Conservation (phyloP, 2,888 invertebrate genomes). For the Gandaritis pyraliata region DNA sequence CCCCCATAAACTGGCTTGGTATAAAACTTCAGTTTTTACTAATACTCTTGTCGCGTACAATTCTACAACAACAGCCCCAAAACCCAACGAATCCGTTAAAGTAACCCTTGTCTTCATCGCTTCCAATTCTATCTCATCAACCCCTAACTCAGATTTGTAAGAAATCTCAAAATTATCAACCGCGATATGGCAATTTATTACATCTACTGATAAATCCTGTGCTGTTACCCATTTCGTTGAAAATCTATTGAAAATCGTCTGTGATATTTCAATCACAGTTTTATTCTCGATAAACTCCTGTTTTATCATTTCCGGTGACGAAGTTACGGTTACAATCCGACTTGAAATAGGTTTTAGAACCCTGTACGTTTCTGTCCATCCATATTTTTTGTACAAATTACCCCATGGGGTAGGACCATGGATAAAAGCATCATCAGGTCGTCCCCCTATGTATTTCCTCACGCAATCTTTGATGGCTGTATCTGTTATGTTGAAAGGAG, state of each 20-base stretch:
- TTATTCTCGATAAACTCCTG: conserved; percentile 15
- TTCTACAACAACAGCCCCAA: conserved; percentile 19
- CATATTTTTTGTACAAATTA: conserved; percentile 43
- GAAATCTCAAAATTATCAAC: conserved; percentile 19
- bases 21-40: conserved; percentile 36
- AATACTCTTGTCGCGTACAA: conserved; percentile 26
- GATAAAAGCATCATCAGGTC: conserved; percentile 29
- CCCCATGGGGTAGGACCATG: conserved; percentile 48
- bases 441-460: conserved; percentile 23
- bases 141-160: conserved; percentile 14
- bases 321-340: conserved; percentile 3
- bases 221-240: conserved; percentile 19
- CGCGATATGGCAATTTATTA: conserved; percentile 12
- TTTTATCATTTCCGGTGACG: conserved; percentile 24
- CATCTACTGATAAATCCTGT: conserved; percentile 8
- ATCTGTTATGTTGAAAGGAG: conserved; percentile 22
- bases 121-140: conserved; percentile 17
- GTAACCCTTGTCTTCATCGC: conserved; percentile 1
- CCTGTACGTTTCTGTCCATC: conserved; percentile 37
- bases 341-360: conserved; percentile 24
- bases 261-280: conserved; percentile 12
- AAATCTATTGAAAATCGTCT: conserved; percentile 24
- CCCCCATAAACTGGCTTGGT: conserved; percentile 44
- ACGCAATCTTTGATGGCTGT: conserved; percentile 27
- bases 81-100: conserved; percentile 11